phyloP scores from a whole-genome alignment of 2,797 vertebrate species.

The Peromyscus melanophrys region DNA sequence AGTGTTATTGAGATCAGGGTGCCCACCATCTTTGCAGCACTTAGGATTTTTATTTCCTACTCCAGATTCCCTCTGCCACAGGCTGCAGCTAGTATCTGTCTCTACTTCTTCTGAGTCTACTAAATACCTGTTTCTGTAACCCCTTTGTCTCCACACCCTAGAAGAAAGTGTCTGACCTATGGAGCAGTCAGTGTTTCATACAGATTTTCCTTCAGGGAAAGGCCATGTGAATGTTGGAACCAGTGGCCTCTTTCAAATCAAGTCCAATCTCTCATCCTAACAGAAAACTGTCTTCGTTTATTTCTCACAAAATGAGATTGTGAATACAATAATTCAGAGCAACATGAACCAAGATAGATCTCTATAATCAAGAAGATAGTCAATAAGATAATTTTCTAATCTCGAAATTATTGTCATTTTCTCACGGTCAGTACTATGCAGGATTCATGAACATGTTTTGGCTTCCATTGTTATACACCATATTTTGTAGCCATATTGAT shows the following conservation, averaged over 20 bases:
- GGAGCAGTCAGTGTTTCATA: not conserved
- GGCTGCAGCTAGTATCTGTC: not conserved
- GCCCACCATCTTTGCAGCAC: too few species aligned
- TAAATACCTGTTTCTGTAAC: not conserved
- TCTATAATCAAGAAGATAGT: not conserved
- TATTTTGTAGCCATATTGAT: not conserved
- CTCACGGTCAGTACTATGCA: not conserved
- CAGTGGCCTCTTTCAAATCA: not conserved
- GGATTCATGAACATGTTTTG: not conserved
- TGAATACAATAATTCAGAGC: not conserved
- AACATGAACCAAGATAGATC: not conserved
- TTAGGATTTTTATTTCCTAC: not conserved
- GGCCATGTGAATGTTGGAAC: not conserved
- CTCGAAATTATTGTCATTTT: not conserved
- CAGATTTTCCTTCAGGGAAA: not conserved
- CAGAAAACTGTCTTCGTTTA: not conserved
- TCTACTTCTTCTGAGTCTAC: not conserved
- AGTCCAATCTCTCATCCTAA: fast-evolving
- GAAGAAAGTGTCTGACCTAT: not conserved
- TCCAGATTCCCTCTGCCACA: not conserved
- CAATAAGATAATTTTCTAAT: not conserved
- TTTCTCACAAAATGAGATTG: not conserved
- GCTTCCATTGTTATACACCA: not conserved
- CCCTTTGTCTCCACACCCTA: not conserved
- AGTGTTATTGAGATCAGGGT: not conserved